Evolutionary conservation across 1,140 invertebrate genomes (phyloP).

Genomic region (Leptestheria dahalacensis): DNA sequence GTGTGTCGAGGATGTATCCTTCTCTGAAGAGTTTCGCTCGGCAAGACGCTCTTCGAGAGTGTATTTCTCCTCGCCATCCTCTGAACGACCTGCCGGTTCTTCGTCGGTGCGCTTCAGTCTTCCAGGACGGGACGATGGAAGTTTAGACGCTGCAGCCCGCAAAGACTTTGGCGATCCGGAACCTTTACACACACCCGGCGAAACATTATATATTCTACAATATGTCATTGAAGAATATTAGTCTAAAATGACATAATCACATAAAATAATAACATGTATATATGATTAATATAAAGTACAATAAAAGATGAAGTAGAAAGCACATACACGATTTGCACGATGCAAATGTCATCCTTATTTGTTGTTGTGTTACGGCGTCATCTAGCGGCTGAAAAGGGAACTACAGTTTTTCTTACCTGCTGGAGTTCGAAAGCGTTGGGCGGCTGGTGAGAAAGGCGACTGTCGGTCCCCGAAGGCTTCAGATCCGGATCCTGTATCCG

Average conservation of each 20-base stretch:
- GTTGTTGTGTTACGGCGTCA: no score
- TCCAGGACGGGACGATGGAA: neutral
- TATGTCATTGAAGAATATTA: no score
- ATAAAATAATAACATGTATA: no score
- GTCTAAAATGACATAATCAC: no score
- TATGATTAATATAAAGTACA: no score
- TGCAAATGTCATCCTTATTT: no score
- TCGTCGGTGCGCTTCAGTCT: neutral
- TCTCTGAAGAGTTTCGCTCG: neutral
- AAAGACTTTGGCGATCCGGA: neutral
- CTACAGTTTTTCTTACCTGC: no score
- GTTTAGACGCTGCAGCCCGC: neutral
- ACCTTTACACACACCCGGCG: neutral
- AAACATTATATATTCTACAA: no score
- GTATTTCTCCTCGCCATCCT: neutral
- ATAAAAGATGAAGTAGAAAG: no score
- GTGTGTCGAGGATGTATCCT: neutral
- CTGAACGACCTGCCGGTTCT: neutral
- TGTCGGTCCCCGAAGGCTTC: neutral
- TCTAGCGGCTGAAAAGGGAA: no score
- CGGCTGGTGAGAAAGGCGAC: slow-evolving; percentile 5
- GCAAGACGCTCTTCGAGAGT: neutral
- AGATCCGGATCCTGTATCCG: neutral
- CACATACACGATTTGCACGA: no score
- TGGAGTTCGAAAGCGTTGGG: neutral